A percentile compares a stretch with the other conserved stretches of the same genome.
These are phyloP conservation scores for Drosophila sp. DNA, from an alignment of 1,140 invertebrate genomes.

Conservation along the genomic window DNA sequence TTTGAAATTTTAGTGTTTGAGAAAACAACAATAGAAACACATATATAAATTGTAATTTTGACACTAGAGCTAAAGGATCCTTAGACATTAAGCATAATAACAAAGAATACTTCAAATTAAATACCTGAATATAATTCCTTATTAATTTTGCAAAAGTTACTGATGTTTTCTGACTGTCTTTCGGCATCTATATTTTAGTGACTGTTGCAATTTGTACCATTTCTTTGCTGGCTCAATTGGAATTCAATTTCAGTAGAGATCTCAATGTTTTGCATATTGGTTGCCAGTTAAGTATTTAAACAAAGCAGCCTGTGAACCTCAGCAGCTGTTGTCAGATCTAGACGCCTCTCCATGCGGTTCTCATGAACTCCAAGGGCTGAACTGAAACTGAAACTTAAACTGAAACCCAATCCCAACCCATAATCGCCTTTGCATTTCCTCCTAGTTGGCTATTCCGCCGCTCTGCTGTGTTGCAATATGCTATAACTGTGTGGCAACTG, in stretches of 20 bases:
- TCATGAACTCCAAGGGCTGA: not conserved
- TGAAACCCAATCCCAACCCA: conserved; percentile 24
- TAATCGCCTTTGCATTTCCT: conserved; percentile 63
- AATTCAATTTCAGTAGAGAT: not conserved
- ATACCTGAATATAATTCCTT: too few relatives aligned
- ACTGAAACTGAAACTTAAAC: too few relatives aligned
- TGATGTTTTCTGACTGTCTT: too few relatives aligned
- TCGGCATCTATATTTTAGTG: not conserved
- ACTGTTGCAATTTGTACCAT: not conserved
- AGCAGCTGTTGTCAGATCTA: conserved; percentile 29
- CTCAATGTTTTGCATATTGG: conserved; percentile 6
- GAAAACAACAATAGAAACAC: too few relatives aligned
- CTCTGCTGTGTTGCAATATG: conserved; percentile 43
- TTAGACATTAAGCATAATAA: too few relatives aligned
- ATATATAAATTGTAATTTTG: too few relatives aligned
- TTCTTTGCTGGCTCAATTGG: not conserved
- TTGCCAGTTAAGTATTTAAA: conserved; percentile 7
- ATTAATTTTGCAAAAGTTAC: too few relatives aligned
- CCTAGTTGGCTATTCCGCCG: conserved; percentile 10
- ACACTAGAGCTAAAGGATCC: too few relatives aligned
- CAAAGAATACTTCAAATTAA: too few relatives aligned
- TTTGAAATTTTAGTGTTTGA: too few relatives aligned
- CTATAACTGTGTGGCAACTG: conserved; percentile 27
- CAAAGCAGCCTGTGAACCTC: conserved; percentile 18
- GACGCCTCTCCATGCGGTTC: conserved; percentile 21